A percentile compares a stretch with the other conserved stretches of the same genome.
Conservation (phyloP, 2,888 invertebrate genomes). For the Parascotia fuliginaria region DNA sequence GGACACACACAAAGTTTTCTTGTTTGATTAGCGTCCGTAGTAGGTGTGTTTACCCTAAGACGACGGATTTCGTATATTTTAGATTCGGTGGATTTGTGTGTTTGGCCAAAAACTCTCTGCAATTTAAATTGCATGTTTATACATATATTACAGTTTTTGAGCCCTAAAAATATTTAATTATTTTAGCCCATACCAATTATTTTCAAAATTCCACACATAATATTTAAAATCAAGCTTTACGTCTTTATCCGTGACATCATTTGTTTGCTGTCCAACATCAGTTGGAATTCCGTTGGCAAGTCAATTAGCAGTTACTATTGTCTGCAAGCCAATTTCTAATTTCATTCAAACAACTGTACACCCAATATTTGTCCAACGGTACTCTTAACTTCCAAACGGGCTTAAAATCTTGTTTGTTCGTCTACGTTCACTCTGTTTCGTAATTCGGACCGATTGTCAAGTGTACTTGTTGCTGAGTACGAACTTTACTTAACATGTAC, state of each 20-base stretch:
- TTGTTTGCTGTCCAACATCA: background rate
- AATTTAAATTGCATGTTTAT: no score
- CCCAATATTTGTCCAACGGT: conserved; percentile 43
- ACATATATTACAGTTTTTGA: no score
- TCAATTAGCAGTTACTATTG: conserved; percentile 30
- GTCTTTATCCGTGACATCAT: background rate
- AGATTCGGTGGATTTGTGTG: background rate
- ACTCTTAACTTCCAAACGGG: conserved; percentile 30
- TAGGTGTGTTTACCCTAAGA: conserved; percentile 62
- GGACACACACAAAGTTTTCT: conserved; percentile 66
- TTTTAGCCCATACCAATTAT: no score
- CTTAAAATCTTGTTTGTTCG: conserved; percentile 45
- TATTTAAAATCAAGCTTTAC: no score
- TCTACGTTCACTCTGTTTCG: conserved; percentile 58
- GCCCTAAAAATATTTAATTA: no score
- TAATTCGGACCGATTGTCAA: conserved; percentile 67
- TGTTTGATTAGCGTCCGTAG: conserved; percentile 69
- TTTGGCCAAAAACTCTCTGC: conserved; percentile 8
- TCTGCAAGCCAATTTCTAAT: conserved; percentile 39
- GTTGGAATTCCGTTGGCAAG: conserved; percentile 10
- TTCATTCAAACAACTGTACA: conserved; percentile 37
- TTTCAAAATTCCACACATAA: no score
- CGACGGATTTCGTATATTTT: conserved; percentile 46
- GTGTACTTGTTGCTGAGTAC: conserved; percentile 56
- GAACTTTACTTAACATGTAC: conserved; percentile 43